Percentiles rank a stretch among this genome's conserved stretches.
phyloP scores from a whole-genome alignment of 2,797 vertebrate species.

The Dryobates pubescens region DNA sequence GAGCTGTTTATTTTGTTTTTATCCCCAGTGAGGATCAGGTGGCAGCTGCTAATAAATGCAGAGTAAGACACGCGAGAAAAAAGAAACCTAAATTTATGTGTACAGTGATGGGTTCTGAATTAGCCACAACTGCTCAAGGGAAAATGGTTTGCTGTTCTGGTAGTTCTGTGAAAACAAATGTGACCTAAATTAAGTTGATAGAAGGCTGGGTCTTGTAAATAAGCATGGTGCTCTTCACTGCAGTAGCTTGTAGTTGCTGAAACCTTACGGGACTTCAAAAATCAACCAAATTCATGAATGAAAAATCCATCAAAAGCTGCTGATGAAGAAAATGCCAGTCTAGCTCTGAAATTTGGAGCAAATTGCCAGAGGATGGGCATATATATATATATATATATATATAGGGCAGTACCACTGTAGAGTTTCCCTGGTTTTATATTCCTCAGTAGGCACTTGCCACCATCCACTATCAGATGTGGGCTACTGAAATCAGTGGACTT shows the following conservation, averaged over 20 bases:
- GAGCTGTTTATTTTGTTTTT: neutral
- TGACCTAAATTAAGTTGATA: neutral
- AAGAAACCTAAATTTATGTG: neutral
- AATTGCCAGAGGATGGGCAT: neutral
- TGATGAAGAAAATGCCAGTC: neutral
- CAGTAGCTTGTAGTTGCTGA: neutral
- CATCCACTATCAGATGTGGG: neutral
- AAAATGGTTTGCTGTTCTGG: neutral
- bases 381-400: neutral
- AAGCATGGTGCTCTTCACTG: neutral
- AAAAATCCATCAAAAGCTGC: neutral
- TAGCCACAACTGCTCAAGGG: neutral
- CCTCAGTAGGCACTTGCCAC: neutral
- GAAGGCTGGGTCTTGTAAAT: neutral
- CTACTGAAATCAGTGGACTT: neutral
- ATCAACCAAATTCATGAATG: neutral
- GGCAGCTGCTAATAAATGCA: neutral
- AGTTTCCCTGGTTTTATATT: neutral
- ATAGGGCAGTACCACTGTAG: neutral
- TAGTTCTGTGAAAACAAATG: neutral
- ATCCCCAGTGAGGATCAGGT: neutral
- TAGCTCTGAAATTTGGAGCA: neutral
- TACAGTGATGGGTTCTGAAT: neutral
- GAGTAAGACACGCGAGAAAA: neutral
- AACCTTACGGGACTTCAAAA: neutral